phyloP scores from a whole-genome alignment of 2,888 invertebrate species.

The Sarcophaga rosellei region DNA sequence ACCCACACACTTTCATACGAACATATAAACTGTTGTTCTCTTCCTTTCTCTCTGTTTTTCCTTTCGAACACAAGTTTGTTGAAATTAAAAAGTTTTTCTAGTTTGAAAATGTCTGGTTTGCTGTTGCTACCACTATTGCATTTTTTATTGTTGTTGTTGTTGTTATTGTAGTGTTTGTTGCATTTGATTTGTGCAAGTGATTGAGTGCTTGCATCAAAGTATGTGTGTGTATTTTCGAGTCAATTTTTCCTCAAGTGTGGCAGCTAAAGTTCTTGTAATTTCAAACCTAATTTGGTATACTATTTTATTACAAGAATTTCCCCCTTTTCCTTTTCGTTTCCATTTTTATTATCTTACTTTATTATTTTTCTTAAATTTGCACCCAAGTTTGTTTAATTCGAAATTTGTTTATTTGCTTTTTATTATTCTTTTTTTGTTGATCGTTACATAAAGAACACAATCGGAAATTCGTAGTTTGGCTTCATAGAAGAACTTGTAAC shows the following conservation, averaged over 20 bases:
- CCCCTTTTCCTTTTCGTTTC: too few relatives aligned
- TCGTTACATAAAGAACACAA: too few relatives aligned
- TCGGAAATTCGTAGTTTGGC: too few relatives aligned
- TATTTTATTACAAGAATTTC: not conserved
- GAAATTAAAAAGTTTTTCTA: not conserved
- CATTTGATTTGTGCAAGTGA: constrained; percentile 2
- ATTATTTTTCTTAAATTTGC: not conserved
- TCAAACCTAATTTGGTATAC: constrained; percentile 10
- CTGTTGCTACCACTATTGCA: not conserved
- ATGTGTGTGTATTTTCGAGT: not conserved
- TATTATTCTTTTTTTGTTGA: not conserved
- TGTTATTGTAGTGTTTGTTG: not conserved
- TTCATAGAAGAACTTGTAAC: too few relatives aligned
- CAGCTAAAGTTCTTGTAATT: constrained; percentile 3
- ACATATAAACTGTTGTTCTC: not conserved
- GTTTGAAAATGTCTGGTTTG: not conserved
- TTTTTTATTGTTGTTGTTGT: constrained; percentile 10
- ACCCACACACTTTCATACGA: not conserved
- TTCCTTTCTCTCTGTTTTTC: not conserved
- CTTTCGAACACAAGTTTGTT: not conserved
- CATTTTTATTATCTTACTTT: too few relatives aligned
- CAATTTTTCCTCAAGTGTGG: not conserved
- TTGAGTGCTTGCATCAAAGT: not conserved
- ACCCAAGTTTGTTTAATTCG: not conserved
- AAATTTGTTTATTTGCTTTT: not conserved